Evolutionary conservation across 1,140 invertebrate genomes (phyloP).

Genomic region (Apis florea): DNA sequence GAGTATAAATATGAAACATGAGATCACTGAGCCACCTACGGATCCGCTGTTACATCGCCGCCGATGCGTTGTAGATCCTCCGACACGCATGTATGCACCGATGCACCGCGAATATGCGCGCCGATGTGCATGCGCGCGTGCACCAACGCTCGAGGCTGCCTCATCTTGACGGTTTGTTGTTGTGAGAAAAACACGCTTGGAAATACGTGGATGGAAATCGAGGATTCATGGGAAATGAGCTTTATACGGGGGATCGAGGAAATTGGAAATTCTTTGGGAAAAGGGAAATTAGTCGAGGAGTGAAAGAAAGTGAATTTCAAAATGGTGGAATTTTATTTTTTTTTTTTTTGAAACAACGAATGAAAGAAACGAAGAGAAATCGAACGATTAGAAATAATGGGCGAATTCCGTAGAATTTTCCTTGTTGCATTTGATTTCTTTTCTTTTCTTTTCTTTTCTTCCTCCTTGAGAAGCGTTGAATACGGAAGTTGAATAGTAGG

Average conservation of each 20-base stretch:
- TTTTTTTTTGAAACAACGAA: too few species aligned
- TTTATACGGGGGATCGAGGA: background rate
- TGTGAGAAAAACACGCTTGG: background rate
- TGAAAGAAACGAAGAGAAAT: too few species aligned
- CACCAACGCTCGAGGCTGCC: constrained; percentile 5
- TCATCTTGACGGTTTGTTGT: constrained; percentile 9
- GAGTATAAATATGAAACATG: constrained; percentile 68
- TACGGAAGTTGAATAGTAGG: too few species aligned
- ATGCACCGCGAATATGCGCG: constrained; percentile 46
- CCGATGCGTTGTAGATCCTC: constrained; percentile 36
- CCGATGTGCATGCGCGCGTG: constrained; percentile 37
- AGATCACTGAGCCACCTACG: constrained; percentile 66
- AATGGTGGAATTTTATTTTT: too few species aligned
- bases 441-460: too few species aligned
- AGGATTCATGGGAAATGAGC: constrained; percentile 33
- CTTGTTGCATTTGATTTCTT: too few species aligned
- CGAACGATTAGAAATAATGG: too few species aligned
- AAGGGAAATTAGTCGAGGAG: background rate
- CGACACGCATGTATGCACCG: constrained; percentile 49
- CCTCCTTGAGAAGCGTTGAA: too few species aligned
- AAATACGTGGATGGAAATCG: background rate
- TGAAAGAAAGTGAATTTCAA: too few species aligned
- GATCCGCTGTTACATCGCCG: constrained; percentile 27
- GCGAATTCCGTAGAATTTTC: too few species aligned
- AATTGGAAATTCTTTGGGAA: background rate